phyloP scores from a whole-genome alignment of 2,888 invertebrate genomes.

The Phortica magna region DNA sequence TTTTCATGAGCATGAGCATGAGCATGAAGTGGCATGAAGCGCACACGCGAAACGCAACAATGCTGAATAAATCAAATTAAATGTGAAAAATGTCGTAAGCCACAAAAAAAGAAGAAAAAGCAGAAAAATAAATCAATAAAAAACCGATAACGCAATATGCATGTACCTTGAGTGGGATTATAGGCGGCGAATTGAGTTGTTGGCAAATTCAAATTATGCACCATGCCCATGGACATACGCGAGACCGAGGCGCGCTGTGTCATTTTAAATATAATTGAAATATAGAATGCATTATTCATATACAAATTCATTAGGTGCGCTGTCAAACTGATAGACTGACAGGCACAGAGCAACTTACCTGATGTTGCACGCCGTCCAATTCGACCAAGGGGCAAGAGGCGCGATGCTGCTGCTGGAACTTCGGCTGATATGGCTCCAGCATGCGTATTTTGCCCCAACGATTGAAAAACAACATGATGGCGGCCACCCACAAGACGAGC shows the following conservation, averaged over 20 bases:
- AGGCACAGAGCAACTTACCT: slow-evolving; percentile 60
- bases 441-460: slow-evolving; percentile 96
- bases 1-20: background rate
- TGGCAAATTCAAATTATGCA: slow-evolving; percentile 76
- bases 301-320: too few relatives aligned
- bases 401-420: slow-evolving; percentile 91
- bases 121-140: slow-evolving; percentile 1
- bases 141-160: slow-evolving; percentile 7
- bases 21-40: background rate
- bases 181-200: slow-evolving; percentile 76
- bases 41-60: background rate
- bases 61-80: background rate
- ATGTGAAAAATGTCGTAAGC: background rate
- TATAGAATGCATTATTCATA: slow-evolving; percentile 16
- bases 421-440: slow-evolving; percentile 94
- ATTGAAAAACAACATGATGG: slow-evolving; percentile 94
- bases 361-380: slow-evolving; percentile 74
- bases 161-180: slow-evolving; percentile 75
- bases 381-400: slow-evolving; percentile 86
- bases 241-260: slow-evolving; percentile 78
- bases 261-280: background rate
- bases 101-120: background rate
- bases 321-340: background rate
- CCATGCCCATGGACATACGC: slow-evolving; percentile 78
- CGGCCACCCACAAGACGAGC: slow-evolving; percentile 91